Evolutionary conservation across 1,140 invertebrate species (phyloP), one percentile per base, ranked within the genome.

Genomic region (Muscidifurax raptorellus): DNA sequence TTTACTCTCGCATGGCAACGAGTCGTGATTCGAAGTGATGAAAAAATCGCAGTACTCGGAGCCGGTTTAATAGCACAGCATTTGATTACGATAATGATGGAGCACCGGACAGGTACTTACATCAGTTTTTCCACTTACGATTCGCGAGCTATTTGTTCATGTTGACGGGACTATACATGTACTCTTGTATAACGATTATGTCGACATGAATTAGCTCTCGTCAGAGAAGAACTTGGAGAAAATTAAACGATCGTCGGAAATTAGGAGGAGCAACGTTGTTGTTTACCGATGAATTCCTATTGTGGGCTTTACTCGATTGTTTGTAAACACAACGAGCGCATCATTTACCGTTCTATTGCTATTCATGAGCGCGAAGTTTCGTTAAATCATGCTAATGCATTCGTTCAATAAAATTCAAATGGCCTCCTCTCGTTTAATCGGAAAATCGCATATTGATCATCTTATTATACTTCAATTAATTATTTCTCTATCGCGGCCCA

Each of bases 161-260:
- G 4, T 67, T 7, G 18, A 22, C 22, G 9, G 15, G 44, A 47
- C 13, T 6, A 13, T 47, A 6, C 44, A 13, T 47, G 2, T 7
- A 47, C 7, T 47, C 44, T 7, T 12, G 1, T 12, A 13, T 47
- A 47, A 47, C 12, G 44, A 66, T 66, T 66, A 66, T 5, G 3
- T 25, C 64, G 22, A 28, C 28, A 69, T 9, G 5, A 69, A 69
- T 69, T 69, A 30, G 66, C 66, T 30, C 66, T 28, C 66, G 66
- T 28, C 9, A 27, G 36, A 40, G 7, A 66, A 66, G 44, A 12
- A 59, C 28, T 27, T n/a, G 9, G 66, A 69, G 66, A 69, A 69
- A 69, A 69, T 69, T 27, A 30, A 69, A 69, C 25, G 66, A 69
- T 69, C 66, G 12, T 69, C 12, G 66, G 25, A 69, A 69, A 69